phyloP scores from a whole-genome alignment of 2,113 vertebrate genomes.

The Bombycilla garrulus region DNA sequence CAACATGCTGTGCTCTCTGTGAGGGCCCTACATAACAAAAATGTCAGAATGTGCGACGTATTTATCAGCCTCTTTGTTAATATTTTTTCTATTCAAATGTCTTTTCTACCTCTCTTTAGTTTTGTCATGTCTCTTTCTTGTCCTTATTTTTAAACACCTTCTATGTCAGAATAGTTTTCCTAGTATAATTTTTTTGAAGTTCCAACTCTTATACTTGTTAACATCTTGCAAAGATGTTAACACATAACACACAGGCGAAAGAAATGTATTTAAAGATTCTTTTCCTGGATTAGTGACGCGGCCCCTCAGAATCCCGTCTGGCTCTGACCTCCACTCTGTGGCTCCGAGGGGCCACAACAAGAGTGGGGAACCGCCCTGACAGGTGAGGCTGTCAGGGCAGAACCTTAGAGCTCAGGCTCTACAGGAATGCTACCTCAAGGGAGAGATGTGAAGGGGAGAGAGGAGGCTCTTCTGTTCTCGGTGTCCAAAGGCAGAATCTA shows the following conservation, averaged over 20 bases:
- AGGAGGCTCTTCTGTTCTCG: too few relatives aligned
- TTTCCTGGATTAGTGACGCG: background rate
- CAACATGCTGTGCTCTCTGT: background rate
- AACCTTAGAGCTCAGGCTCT: too few relatives aligned
- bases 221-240: background rate
- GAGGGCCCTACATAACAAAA: background rate
- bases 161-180: background rate
- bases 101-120: background rate
- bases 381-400: too few relatives aligned
- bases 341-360: too few relatives aligned
- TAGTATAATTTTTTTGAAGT: background rate
- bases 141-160: background rate
- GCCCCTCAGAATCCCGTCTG: too few relatives aligned
- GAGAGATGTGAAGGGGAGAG: too few relatives aligned
- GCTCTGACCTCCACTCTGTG: too few relatives aligned
- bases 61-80: background rate
- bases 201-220: background rate
- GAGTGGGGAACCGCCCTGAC: too few relatives aligned
- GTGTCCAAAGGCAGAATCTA: too few relatives aligned
- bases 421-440: too few relatives aligned
- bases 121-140: background rate
- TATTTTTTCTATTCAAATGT: background rate
- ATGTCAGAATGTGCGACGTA: background rate
- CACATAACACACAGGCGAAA: background rate
- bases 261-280: background rate